Conservation (phyloP, 2,113 vertebrate genomes). For the Channa maculata region DNA sequence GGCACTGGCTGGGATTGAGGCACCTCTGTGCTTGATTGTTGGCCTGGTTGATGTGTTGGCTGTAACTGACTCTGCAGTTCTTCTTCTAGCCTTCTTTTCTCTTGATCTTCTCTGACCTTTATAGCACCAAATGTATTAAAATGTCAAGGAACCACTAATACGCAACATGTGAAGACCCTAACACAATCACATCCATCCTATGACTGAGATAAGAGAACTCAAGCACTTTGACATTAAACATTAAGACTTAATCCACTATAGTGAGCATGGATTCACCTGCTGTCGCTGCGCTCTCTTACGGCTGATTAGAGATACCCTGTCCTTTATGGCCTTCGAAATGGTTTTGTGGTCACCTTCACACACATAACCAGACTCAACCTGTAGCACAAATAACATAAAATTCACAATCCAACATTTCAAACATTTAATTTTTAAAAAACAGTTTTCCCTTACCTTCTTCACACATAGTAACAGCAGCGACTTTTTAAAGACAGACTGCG, state of each 20-base stretch:
- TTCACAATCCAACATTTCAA: background rate
- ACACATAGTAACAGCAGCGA: too few relatives aligned
- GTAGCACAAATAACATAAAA: conserved; percentile 1
- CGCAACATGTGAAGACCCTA: background rate
- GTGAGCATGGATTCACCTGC: conserved; percentile 73
- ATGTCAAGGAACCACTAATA: background rate
- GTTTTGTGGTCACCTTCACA: conserved; percentile 98
- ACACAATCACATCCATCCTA: background rate
- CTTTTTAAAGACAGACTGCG: too few relatives aligned
- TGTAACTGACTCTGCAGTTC: conserved; percentile 66
- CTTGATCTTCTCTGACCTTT: conserved; percentile 90
- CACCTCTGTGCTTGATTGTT: conserved; percentile 67
- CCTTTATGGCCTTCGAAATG: conserved; percentile 98
- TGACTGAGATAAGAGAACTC: too few relatives aligned
- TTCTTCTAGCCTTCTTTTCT: conserved; percentile 91
- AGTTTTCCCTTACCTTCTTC: too few relatives aligned
- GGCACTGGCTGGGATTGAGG: conserved; percentile 52
- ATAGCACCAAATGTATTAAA: conserved; percentile 8
- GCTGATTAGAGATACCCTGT: conserved; percentile 94
- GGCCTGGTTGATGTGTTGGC: conserved; percentile 71
- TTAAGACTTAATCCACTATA: background rate
- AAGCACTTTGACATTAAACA: background rate
- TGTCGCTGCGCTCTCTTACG: conserved; percentile 95
- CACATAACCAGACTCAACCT: conserved; percentile 98
- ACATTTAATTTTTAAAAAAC: background rate